Evolutionary conservation across 2,888 invertebrate species (phyloP).

Genomic region (Actias luna): DNA sequence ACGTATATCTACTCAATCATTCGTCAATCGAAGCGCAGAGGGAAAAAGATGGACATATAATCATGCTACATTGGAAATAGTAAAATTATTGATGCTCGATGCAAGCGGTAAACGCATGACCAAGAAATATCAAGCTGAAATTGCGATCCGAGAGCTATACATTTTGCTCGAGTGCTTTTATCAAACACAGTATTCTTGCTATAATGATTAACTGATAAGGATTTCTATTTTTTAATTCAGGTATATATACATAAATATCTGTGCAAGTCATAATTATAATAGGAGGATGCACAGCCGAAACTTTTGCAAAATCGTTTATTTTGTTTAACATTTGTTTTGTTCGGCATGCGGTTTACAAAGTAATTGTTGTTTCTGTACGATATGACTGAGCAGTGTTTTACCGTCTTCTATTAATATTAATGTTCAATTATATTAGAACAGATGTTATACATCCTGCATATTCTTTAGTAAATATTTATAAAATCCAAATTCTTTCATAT

Average conservation of each 20-base stretch:
- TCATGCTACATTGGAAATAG: conserved; percentile 46
- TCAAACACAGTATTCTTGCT: not conserved
- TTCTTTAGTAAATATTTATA: conserved; percentile 22
- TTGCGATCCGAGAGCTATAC: not conserved
- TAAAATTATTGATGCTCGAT: conserved; percentile 46
- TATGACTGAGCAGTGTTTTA: conserved; percentile 41
- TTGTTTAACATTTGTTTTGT: conserved; percentile 59
- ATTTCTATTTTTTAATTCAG: not conserved
- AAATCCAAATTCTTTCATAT: conserved; percentile 20
- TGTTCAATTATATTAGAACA: conserved; percentile 34
- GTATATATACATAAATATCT: no score
- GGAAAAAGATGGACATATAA: conserved; percentile 62
- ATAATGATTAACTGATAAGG: conserved; percentile 10
- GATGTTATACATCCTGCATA: conserved; percentile 22
- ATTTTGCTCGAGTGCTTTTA: not conserved
- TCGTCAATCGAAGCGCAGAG: conserved; percentile 65
- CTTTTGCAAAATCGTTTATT: conserved; percentile 58
- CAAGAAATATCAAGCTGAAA: conserved; percentile 55
- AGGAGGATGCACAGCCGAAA: conserved; percentile 45
- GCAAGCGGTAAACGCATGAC: conserved; percentile 26
- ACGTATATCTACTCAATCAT: conserved; percentile 63
- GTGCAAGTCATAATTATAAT: no score
- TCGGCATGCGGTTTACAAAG: conserved; percentile 52
- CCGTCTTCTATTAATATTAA: conserved; percentile 43
- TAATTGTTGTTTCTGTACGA: conserved; percentile 68